A percentile compares a stretch with the other conserved stretches of the same genome.
phyloP scores from a whole-genome alignment of 1,140 invertebrate species.

The Leptinotarsa undecemlineata region DNA sequence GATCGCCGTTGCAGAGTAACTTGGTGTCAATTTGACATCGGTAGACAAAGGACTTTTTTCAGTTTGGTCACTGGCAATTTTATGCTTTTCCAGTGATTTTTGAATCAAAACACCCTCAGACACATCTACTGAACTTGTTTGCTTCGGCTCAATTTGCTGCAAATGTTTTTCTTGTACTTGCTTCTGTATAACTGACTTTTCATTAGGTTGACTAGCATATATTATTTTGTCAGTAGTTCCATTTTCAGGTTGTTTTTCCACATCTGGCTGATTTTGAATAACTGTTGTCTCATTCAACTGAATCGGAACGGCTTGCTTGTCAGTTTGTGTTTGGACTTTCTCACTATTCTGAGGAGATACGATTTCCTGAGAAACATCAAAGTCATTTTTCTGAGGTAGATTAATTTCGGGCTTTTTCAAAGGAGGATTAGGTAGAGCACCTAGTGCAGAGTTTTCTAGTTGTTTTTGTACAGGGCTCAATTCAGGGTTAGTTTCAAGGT shows the following conservation, averaged over 20 bases:
- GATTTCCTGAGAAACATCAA: no score
- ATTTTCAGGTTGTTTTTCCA: background rate
- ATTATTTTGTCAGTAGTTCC: background rate
- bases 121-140: background rate
- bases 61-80: background rate
- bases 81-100: background rate
- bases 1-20: background rate
- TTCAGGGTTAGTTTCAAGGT: no score
- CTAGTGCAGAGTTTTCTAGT: no score
- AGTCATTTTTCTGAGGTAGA: no score
- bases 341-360: background rate
- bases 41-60: background rate
- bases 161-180: background rate
- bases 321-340: background rate
- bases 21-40: background rate
- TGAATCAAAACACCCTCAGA: background rate
- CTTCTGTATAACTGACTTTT: conserved; percentile 17
- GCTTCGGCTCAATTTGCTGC: background rate
- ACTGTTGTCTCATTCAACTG: background rate
- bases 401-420: no score
- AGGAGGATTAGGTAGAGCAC: no score
- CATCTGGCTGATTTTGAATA: conserved; percentile 2
- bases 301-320: background rate
- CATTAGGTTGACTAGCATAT: background rate
- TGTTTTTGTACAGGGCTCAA: no score